These are phyloP conservation scores for Ceyx erithaca DNA, from an alignment of 2,797 vertebrate genomes.

Conservation along the genomic window DNA sequence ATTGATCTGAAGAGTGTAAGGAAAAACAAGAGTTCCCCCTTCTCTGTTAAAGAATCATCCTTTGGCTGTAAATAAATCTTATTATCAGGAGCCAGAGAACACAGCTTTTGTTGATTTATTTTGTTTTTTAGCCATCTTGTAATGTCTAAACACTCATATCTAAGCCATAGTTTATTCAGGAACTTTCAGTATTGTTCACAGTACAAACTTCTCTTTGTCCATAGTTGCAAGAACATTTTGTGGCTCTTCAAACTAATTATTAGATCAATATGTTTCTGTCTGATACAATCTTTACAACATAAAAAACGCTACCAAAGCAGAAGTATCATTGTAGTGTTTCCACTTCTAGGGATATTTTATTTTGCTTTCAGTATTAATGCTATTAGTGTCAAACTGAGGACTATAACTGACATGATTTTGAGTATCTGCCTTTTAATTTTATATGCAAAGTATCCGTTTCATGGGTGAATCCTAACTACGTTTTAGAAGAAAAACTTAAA, in stretches of 20 bases:
- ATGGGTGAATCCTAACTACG: neutral
- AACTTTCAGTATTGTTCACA: neutral
- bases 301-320: neutral
- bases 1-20: neutral
- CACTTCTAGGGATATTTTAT: neutral
- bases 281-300: neutral
- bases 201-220: neutral
- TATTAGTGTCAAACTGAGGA: neutral
- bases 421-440: neutral
- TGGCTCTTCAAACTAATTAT: neutral
- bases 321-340: neutral
- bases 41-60: neutral
- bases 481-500: neutral
- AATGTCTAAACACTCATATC: neutral
- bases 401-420: neutral
- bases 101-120: slow-evolving; percentile 42
- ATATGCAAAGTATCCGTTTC: neutral
- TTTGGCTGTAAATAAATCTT: slow-evolving; percentile 24
- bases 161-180: neutral
- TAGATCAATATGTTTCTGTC: neutral
- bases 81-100: neutral
- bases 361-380: neutral
- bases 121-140: slow-evolving; percentile 5
- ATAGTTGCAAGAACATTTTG: neutral
- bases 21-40: neutral